These are phyloP conservation scores for Phataginus tricuspis DNA, from an alignment of 2,797 vertebrate genomes.

Conservation along the genomic window DNA sequence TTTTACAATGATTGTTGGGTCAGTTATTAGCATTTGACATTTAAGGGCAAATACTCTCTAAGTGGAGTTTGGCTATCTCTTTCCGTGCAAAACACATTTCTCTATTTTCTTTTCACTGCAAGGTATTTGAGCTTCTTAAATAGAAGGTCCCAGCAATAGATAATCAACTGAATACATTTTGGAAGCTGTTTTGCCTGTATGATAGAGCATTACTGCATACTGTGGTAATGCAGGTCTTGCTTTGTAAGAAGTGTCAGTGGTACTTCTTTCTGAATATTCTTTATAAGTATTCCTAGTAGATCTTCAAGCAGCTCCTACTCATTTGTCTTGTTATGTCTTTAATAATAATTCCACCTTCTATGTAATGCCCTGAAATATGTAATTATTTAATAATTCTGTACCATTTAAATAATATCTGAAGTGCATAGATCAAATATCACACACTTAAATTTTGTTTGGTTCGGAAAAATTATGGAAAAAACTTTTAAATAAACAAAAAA, in stretches of 20 bases:
- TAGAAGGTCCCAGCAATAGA: not conserved
- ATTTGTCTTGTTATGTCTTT: not conserved
- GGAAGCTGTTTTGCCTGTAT: not conserved
- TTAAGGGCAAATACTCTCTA: constrained; percentile 29
- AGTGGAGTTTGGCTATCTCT: not conserved
- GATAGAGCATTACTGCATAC: not conserved
- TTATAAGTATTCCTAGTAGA: not conserved
- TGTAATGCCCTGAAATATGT: not conserved
- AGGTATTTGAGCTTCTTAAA: constrained; percentile 10
- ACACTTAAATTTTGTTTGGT: not conserved
- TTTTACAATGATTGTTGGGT: not conserved
- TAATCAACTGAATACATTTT: constrained; percentile 45
- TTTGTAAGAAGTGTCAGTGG: not conserved
- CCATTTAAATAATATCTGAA: not conserved
- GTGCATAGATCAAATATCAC: not conserved
- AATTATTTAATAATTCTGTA: not conserved
- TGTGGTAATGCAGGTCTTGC: not conserved
- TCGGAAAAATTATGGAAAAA: not conserved
- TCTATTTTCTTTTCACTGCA: not conserved
- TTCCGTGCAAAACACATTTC: not conserved
- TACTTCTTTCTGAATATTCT: not conserved
- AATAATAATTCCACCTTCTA: not conserved
- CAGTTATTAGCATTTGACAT: constrained; percentile 13
- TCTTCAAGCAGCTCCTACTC: not conserved
- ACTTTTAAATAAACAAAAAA: not conserved